Percentiles rank a stretch among this genome's conserved stretches.
Conservation (phyloP, 2,113 vertebrate genomes). For the Porphyrio hochstetteri region DNA sequence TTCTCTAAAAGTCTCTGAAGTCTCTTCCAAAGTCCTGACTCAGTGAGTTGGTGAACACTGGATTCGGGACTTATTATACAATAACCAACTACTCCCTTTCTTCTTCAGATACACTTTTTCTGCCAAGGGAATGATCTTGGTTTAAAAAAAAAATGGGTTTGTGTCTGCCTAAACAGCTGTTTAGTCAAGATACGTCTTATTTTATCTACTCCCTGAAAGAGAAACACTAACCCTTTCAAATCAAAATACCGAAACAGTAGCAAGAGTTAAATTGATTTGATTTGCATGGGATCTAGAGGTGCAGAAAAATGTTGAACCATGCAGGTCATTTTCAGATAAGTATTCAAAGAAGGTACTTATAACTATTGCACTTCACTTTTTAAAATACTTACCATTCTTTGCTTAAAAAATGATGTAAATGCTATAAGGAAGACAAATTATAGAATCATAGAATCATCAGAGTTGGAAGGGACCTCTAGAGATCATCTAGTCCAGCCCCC, state of each 20-base stretch:
- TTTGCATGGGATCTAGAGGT: neutral
- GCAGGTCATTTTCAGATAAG: neutral
- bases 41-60: neutral
- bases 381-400: neutral
- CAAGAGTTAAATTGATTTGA: neutral
- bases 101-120: neutral
- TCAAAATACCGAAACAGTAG: neutral
- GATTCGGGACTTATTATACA: neutral
- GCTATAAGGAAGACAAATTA: neutral
- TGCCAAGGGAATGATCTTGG: neutral
- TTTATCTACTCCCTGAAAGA: neutral
- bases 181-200: neutral
- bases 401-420: neutral
- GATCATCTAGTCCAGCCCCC: no score
- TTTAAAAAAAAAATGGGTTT: neutral
- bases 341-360: neutral
- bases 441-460: no score
- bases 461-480: no score
- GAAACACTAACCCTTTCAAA: neutral
- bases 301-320: neutral
- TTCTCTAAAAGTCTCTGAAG: neutral
- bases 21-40: neutral
- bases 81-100: neutral
- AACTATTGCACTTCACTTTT: neutral
- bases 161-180: neutral